Percentiles rank a stretch among this genome's conserved stretches.
Conservation (phyloP, 2,888 invertebrate genomes). For the Lymantria monacha region DNA sequence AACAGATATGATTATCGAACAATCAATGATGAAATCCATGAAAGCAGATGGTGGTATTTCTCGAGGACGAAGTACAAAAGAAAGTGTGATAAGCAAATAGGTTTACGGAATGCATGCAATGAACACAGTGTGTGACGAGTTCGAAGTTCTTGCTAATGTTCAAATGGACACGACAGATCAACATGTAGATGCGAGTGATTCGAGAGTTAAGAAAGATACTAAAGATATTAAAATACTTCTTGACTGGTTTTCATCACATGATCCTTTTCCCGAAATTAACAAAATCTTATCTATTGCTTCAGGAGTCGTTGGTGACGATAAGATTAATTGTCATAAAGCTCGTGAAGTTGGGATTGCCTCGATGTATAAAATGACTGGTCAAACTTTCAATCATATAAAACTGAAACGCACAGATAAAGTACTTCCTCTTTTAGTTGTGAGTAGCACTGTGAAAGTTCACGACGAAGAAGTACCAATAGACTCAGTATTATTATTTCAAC, state of each 20-base stretch:
- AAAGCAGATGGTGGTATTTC: conserved; percentile 52
- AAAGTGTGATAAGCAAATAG: conserved; percentile 23
- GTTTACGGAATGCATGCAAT: conserved; percentile 2
- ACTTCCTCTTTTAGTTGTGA: not conserved
- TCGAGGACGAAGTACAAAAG: conserved; percentile 51
- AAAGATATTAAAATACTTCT: not conserved
- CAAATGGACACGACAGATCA: conserved; percentile 33
- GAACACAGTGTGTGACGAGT: conserved; percentile 28
- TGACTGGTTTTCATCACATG: not conserved
- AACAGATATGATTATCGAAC: conserved; percentile 50
- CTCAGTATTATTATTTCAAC: not conserved
- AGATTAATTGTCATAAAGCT: conserved; percentile 30
- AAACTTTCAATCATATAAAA: conserved; percentile 21
- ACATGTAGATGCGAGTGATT: conserved; percentile 41
- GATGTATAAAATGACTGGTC: conserved; percentile 35
- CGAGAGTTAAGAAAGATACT: conserved; percentile 11
- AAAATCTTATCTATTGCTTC: conserved; percentile 26
- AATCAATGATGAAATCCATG: conserved; percentile 45
- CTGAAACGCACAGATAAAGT: not conserved
- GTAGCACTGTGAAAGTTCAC: not conserved
- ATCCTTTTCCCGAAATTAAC: conserved; percentile 7
- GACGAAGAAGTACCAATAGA: not conserved
- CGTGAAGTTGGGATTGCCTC: conserved; percentile 38
- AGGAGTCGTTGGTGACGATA: conserved; percentile 30
- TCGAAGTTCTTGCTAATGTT: conserved; percentile 36